Evolutionary conservation across 1,140 invertebrate species (phyloP), one percentile per base, ranked within the genome.

Genomic region (Agraylea sexmaculata): DNA sequence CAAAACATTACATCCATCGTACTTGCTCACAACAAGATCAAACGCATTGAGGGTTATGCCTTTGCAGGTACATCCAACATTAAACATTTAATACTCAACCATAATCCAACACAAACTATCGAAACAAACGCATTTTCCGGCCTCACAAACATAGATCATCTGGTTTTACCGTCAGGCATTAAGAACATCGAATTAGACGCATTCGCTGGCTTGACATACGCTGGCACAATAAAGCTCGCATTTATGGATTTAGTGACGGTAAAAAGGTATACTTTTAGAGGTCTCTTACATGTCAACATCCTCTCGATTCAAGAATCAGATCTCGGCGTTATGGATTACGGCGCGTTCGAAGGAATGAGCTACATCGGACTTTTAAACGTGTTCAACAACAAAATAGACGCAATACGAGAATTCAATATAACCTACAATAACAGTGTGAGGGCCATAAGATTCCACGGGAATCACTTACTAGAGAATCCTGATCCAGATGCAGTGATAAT

Each of bases 31-130:
- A 87, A 88, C 54, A 77, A 76, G 47, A 87, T 88, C 7, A 70
- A 70, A 11, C 73, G 75, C 47, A 80, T 88, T 25, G 82, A 86
- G 56, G 74, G 74, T 2, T 81, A 81, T 52, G 79, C 83, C 6
- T 88, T 88, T 42, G 83, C 84, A 1, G 84, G 84, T 5, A 84
- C 83, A 0, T 80, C 81, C 16, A 85, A 84, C 57, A 74, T 88
- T 19, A 76, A 77, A 51, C 57, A 78, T 28, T 74, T 88, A 17
- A 63, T 83, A 16, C 53, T 88, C 23, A 77, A 70, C 40, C 78
- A 84, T 53, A 88, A 88, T 56, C 84, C 84, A 0, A 59, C 86
- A 15, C 68, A 78, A 40, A 74, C 70, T 36, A 74, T 88, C 28
- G 71, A 81, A 19, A 76, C 74, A n/a, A 75, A 80, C 35, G 83